Percentiles rank a stretch among this genome's conserved stretches.
Conservation (phyloP, 2,888 invertebrate genomes). For the Drosophila heteroneura region DNA sequence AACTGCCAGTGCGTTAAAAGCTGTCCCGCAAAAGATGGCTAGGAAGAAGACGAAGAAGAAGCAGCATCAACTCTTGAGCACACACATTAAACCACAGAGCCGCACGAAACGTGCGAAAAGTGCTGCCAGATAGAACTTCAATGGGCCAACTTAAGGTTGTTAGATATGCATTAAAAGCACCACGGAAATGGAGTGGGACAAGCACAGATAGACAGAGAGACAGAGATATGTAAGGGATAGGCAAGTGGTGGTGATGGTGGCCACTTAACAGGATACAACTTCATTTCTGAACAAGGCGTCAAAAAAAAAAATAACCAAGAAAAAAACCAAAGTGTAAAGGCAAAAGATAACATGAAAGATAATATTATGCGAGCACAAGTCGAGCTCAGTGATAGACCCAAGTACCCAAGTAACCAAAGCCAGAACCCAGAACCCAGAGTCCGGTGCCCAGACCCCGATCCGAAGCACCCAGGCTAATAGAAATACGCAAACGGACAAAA, state of each 20-base stretch:
- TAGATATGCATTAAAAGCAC: slow-evolving; percentile 75
- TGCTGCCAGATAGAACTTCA: slow-evolving; percentile 58
- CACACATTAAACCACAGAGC: slow-evolving; percentile 62
- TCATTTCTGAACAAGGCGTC: slow-evolving; percentile 66
- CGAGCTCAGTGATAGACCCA: slow-evolving; percentile 19
- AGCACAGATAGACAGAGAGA: not conserved
- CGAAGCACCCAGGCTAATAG: slow-evolving; percentile 53
- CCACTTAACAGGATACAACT: slow-evolving; percentile 76
- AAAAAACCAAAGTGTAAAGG: slow-evolving; percentile 58
- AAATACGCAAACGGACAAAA: slow-evolving; percentile 53
- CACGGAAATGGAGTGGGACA: slow-evolving; percentile 44
- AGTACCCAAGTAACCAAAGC: slow-evolving; percentile 22
- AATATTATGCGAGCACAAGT: slow-evolving; percentile 71
- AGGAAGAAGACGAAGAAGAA: slow-evolving; percentile 14
- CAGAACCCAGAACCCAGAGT: slow-evolving; percentile 6
- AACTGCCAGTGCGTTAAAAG: slow-evolving; percentile 26
- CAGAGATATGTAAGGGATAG: not conserved
- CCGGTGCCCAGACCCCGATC: slow-evolving; percentile 7
- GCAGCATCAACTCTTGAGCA: slow-evolving; percentile 44
- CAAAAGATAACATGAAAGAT: slow-evolving; percentile 75
- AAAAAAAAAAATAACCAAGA: slow-evolving; percentile 31
- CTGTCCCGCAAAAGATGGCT: slow-evolving; percentile 33
- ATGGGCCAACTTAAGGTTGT: slow-evolving; percentile 66
- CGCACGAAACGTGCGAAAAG: slow-evolving; percentile 59
- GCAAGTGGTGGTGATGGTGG: slow-evolving; percentile 20